Evolutionary conservation across 2,113 vertebrate species (phyloP), one percentile per base, ranked within the genome.

Genomic region (Osmerus mordax): DNA sequence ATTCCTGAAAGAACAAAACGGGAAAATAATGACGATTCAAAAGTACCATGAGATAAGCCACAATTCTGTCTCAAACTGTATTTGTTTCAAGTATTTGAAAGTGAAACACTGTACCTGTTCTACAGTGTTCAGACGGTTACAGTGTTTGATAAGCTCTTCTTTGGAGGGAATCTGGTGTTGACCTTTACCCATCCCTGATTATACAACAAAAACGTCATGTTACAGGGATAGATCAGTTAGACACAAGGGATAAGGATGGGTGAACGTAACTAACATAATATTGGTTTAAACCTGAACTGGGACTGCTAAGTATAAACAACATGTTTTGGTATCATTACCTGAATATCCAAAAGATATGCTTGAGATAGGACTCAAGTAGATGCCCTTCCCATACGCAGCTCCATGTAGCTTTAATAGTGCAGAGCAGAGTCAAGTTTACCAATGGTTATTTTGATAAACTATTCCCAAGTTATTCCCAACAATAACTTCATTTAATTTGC

Each of bases 341-440:
- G 97, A 99, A 88, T 99, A 99, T 94, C 94, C 97, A 94, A 99
- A 99, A 84, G 96, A 98, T 92, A 99, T 95, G 92, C 94, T 97
- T 86, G 97, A 98, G 89, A 97, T 94, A 81, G 97, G 97, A 91
- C 97, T 99, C 88, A 99, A 89, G 92, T 99, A 99, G 92, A 99
- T 98, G 85, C 97, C 97, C 93, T 97, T 98, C 77, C 97, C 97
- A 90, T 98, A 98, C 75, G 95, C 97, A 92, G 97, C 95, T 93
- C 97, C 97, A 87, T 99, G 95, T 91, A 98, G 94, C 97, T 98
- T 94, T 86, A 80, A 58, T 86, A 69, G 94, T 87, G 93, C 79
- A 94, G 82, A 47, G 41, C 41, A 47, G 41, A 47, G 41, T 47
- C 5, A 47, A 9, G 41, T 47, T 47, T 9, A 47, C 41, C 2